These are phyloP conservation scores for Ctena decussata DNA, from an alignment of 2,888 invertebrate genomes.

Conservation along the genomic window DNA sequence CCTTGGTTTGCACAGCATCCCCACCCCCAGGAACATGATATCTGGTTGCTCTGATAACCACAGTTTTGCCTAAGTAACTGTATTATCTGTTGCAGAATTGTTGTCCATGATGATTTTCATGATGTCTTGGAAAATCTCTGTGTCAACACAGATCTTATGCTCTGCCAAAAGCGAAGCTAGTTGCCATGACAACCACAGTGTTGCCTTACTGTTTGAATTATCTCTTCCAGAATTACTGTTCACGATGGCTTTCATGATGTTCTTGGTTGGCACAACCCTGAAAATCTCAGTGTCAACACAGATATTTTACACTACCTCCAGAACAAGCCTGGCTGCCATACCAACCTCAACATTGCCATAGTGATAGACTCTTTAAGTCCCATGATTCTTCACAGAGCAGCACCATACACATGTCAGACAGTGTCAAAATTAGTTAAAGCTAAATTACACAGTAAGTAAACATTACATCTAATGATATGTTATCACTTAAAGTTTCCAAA, in stretches of 20 bases:
- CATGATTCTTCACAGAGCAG: conserved; percentile 66
- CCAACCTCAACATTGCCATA: conserved; percentile 63
- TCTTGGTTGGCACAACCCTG: conserved; percentile 62
- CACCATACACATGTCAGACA: conserved; percentile 72
- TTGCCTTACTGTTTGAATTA: conserved; percentile 70
- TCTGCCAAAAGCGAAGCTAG: conserved; percentile 36
- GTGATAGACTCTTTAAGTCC: conserved; percentile 74
- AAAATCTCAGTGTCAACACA: conserved; percentile 44
- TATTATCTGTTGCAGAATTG: conserved; percentile 58
- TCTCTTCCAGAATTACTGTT: conserved; percentile 62
- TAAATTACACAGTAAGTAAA: conserved; percentile 55
- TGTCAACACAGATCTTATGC: conserved; percentile 55
- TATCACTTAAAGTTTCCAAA: no score
- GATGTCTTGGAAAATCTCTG: conserved; percentile 55
- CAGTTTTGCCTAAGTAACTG: no score
- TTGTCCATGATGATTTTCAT: conserved; percentile 61
- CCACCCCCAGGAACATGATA: no score
- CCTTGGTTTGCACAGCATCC: no score
- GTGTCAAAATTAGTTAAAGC: conserved; percentile 55
- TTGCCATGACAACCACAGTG: conserved; percentile 49
- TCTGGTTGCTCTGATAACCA: no score
- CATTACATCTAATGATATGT: no score
- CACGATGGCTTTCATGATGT: conserved; percentile 66
- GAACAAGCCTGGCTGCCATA: conserved; percentile 31
- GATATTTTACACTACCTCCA: conserved; percentile 54